Evolutionary conservation across 1,140 invertebrate species (phyloP).

Genomic region (Anastatus disparis): DNA sequence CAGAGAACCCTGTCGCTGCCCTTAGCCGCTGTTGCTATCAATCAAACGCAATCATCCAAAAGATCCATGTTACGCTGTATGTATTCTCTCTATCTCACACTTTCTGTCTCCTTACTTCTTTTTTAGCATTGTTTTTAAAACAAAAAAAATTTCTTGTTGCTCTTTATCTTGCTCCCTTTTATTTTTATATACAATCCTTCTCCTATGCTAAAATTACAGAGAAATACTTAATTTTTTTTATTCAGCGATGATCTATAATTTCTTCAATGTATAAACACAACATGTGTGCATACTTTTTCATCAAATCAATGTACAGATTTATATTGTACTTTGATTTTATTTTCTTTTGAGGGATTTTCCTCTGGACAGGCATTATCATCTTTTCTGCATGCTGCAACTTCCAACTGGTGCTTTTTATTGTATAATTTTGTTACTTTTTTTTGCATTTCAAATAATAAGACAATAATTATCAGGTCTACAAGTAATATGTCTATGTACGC

Average conservation of each 20-base stretch:
- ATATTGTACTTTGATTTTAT: background rate
- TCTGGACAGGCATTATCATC: background rate
- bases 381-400: conserved; percentile 14
- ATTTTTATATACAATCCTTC: background rate
- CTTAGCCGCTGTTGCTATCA: conserved; percentile 67
- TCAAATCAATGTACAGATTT: conserved; percentile 9
- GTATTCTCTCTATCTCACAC: conserved; percentile 45
- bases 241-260: background rate
- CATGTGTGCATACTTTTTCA: conserved; percentile 1
- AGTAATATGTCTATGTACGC: conserved; percentile 1
- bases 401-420: background rate
- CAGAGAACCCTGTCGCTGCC: conserved; percentile 76
- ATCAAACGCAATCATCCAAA: conserved; percentile 67
- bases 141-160: conserved; percentile 11
- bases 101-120: conserved; percentile 16
- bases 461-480: background rate
- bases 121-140: no score
- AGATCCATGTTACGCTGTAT: conserved; percentile 64
- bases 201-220: conserved; percentile 8
- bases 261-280: background rate
- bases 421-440: no score
- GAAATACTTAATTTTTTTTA: conserved; percentile 11
- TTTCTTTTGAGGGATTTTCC: background rate
- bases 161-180: conserved; percentile 2
- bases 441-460: background rate